Percentiles rank a stretch among this genome's conserved stretches.
Evolutionary conservation across 2,888 invertebrate genomes (phyloP).

Genomic region (Harpalus rufipes): DNA sequence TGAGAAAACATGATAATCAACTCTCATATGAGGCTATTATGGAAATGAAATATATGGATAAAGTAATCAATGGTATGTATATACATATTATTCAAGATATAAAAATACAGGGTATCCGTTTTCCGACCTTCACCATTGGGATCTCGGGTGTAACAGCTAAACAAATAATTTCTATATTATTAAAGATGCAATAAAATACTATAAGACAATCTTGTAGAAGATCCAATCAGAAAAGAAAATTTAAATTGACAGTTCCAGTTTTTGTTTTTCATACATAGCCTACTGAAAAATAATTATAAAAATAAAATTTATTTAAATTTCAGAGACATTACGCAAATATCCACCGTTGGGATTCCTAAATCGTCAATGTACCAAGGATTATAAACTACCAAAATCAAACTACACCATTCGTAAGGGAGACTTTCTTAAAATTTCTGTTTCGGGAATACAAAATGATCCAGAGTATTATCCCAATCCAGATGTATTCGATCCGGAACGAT

Average conservation of each 20-base stretch:
- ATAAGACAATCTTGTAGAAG: no score
- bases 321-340: constrained; percentile 74
- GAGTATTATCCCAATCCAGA: constrained; percentile 78
- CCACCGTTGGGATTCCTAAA: constrained; percentile 72
- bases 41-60: constrained; percentile 77
- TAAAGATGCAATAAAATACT: no score
- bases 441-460: constrained; percentile 72
- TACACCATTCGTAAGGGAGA: constrained; percentile 69
- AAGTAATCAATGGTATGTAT: constrained; percentile 74
- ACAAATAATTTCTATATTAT: no score
- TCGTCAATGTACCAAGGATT: constrained; percentile 70
- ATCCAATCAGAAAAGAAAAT: no score
- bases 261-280: no score
- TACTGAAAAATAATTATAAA: no score
- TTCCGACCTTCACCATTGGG: no score
- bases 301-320: neutral
- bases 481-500: constrained; percentile 81
- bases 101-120: no score
- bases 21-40: constrained; percentile 76
- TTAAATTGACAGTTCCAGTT: no score
- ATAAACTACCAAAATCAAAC: constrained; percentile 70
- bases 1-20: constrained; percentile 72
- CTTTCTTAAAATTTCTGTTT: constrained; percentile 70
- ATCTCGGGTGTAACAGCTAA: no score
- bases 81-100: no score